Conservation (phyloP, 2,888 invertebrate genomes). For the Microplitis manilae region DNA sequence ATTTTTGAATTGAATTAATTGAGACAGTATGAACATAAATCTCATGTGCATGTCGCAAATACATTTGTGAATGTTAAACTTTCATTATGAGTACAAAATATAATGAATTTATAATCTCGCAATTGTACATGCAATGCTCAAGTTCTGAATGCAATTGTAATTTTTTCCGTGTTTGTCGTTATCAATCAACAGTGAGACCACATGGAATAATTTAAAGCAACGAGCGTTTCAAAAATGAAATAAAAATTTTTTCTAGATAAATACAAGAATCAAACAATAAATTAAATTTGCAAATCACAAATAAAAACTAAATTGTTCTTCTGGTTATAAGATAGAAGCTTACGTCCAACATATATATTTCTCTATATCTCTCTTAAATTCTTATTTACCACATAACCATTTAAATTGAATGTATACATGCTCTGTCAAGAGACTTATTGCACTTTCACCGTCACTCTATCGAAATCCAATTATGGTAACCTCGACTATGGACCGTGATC, state of each 20-base stretch:
- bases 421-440: constrained; percentile 43
- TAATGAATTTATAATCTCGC: not conserved
- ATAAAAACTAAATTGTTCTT: not conserved
- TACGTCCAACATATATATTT: not conserved
- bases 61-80: constrained; percentile 3
- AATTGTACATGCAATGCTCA: not conserved
- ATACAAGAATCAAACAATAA: not conserved
- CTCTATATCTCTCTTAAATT: not conserved
- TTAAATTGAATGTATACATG: constrained; percentile 21
- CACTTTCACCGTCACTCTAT: constrained; percentile 48
- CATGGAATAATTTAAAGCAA: not conserved
- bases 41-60: constrained; percentile 19
- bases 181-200: constrained; percentile 19
- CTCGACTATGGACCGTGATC: constrained; percentile 23
- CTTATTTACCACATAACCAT: constrained; percentile 12
- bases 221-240: not conserved
- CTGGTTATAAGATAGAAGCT: not conserved
- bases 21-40: not conserved
- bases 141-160: constrained; percentile 8
- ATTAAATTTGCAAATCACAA: constrained; percentile 12
- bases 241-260: not conserved
- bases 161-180: constrained; percentile 13
- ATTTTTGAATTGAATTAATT: not conserved
- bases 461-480: constrained; percentile 49
- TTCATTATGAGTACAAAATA: not conserved